Percentiles rank a stretch among this genome's conserved stretches.
Evolutionary conservation across 2,113 vertebrate species (phyloP).

Genomic region (Austrofundulus limnaeus): DNA sequence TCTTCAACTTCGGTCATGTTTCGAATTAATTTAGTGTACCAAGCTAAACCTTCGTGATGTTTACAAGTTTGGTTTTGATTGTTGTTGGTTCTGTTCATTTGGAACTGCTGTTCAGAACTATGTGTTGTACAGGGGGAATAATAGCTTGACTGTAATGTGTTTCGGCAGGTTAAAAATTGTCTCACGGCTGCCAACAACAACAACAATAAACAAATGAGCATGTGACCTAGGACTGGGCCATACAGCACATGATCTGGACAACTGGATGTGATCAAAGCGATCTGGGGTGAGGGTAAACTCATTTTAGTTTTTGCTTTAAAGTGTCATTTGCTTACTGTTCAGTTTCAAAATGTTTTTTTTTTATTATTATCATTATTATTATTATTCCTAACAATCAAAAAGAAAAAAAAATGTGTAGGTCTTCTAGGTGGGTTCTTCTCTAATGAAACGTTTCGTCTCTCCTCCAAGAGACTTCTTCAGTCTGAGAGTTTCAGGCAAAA

Average conservation of each 20-base stretch:
- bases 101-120: neutral
- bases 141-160: conserved; percentile 31
- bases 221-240: conserved; percentile 63
- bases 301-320: neutral
- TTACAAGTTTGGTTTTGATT: neutral
- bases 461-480: too few relatives aligned
- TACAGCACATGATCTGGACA: conserved; percentile 66
- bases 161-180: conserved; percentile 48
- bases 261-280: conserved; percentile 50
- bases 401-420: too few relatives aligned
- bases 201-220: conserved; percentile 55
- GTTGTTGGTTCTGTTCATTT: neutral
- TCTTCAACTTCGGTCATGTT: neutral
- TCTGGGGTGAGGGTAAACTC: conserved; percentile 51
- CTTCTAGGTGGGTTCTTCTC: too few relatives aligned
- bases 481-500: too few relatives aligned
- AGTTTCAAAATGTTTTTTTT: neutral
- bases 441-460: too few relatives aligned
- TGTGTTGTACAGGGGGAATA: conserved; percentile 32
- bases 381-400: neutral
- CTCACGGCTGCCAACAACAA: conserved; percentile 38
- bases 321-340: neutral
- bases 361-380: neutral
- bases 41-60: neutral
- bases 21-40: neutral